Evolutionary conservation across 2,888 invertebrate genomes (phyloP), one percentile per base, ranked within the genome.

Genomic region (Isotomurus palustris): DNA sequence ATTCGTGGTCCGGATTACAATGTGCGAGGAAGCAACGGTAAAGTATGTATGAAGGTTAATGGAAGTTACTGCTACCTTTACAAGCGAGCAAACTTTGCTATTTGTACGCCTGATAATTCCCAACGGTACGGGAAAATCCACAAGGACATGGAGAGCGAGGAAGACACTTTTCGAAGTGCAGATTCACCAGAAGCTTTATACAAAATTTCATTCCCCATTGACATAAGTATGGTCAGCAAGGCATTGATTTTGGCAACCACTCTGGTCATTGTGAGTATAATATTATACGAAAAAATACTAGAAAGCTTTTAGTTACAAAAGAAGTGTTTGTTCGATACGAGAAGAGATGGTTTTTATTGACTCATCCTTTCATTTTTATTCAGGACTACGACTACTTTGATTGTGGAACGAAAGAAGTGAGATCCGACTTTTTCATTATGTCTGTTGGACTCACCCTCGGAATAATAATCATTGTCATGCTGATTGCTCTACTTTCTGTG

Each of bases 381-480:
- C 41, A 64, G 64, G 64, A 64, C 43, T 56, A 56, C 25, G 64
- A 64, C 44, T 61, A 64, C 35, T 64, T 64, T 49, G 61, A 64
- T 28, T 61, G 58, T 35, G 64, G 64, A 8, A 54, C 48, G 14
- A 44, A 49, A 19, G 64, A 64, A 49, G 58, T 56, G 28, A 58
- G 58, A 29, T 58, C 60, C 4, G 64, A 64, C 40, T 64, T 60
- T 24, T 36, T 61, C n/a, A 38, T 64, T 6, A 55, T 64, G 43
- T 51, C 58, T 8, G 56, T 56, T 25, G 58, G 58, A 8, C 45
- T 64, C 2, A 60, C 56, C 14, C 21, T 60, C 22, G 53, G 56
- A 19, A 60, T 56, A 6, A 32, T 64, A 8, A 51, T 64, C 35
- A 54, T 64, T 19, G 53, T 60, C 8, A 40, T 61, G 14, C 44